Evolutionary conservation across 2,888 invertebrate genomes (phyloP), one percentile per base, ranked within the genome.

Genomic region (Drosophila histrio): DNA sequence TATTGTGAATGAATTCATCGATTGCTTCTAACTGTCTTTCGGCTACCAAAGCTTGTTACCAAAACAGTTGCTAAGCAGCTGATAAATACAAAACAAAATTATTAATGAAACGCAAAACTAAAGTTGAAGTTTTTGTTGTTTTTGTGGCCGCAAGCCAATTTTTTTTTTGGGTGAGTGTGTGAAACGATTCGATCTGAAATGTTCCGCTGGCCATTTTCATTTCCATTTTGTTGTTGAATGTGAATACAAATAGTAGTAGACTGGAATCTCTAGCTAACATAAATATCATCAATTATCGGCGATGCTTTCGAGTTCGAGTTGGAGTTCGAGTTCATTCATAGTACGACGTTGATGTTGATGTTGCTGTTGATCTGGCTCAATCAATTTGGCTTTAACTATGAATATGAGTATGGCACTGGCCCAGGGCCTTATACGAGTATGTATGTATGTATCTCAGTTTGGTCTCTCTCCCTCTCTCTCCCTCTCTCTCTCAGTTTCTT

Each of bases 281-380:
- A n/a, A 83, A 82, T 81, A 86, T 76, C 82, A 82, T 82, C 86
- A 82, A 82, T 82, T 86, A 82, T 82, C 72, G 46, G 15, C 62
- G 53, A 62, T 66, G 77, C 62, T 79, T 79, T 75, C 54, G 77
- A 44, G 26, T 32, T 47, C n/a, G 39, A 39, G 21, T 38, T 19
- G 8, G 17, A 38, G 36, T 43, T 43, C 11, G 50, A 79, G 75
- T 76, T 82, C 86, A 83, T 82, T 82, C 82, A 82, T 73, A n/a
- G n/a, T n/a, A 74, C 69, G 60, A 56, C 58, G 59, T 49, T 30
- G 61, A 57, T 49, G 57, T 39, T 38, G 26, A 32, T 54, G 50
- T 26, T 43, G 43, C 28, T 41, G 78, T 66, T 72, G 80, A 84
- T 81, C 80, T 78, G 83, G 68, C n/a, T 80, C 83, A 82, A 82